Percentiles rank a stretch among this genome's conserved stretches.
Evolutionary conservation across 2,113 vertebrate genomes (phyloP).

Genomic region (Rynchops niger): DNA sequence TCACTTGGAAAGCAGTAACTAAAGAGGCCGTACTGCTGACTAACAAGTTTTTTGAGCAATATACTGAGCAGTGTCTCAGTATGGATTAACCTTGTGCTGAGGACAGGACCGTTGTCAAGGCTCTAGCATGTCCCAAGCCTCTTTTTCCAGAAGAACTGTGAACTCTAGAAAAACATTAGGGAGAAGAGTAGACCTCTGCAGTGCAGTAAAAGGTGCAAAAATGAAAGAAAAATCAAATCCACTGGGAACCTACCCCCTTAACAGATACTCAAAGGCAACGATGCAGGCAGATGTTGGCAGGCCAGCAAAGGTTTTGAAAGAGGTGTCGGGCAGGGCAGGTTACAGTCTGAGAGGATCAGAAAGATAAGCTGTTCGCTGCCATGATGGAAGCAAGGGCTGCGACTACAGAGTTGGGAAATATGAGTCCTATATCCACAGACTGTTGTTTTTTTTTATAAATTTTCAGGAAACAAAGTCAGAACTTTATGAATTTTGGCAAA

Average conservation of each 20-base stretch:
- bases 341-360: not conserved
- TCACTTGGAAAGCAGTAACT: not conserved
- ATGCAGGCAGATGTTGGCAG: not conserved
- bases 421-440: not conserved
- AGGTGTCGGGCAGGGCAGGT: not conserved
- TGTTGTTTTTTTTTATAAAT: not conserved
- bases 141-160: not conserved
- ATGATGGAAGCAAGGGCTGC: not conserved
- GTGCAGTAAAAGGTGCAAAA: not conserved
- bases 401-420: not conserved
- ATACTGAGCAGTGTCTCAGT: not conserved
- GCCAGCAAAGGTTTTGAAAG: not conserved
- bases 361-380: not conserved
- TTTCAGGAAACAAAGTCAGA: not conserved
- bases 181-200: not conserved
- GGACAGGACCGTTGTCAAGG: not conserved
- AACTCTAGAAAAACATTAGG: not conserved
- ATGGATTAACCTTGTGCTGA: not conserved
- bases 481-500: not conserved
- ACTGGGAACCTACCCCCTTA: not conserved
- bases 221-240: not conserved
- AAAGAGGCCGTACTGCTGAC: not conserved
- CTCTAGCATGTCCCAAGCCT: too few relatives aligned
- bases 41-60: not conserved
- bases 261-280: not conserved